phyloP scores from a whole-genome alignment of 1,140 invertebrate genomes.

The Cotesia glomerata region DNA sequence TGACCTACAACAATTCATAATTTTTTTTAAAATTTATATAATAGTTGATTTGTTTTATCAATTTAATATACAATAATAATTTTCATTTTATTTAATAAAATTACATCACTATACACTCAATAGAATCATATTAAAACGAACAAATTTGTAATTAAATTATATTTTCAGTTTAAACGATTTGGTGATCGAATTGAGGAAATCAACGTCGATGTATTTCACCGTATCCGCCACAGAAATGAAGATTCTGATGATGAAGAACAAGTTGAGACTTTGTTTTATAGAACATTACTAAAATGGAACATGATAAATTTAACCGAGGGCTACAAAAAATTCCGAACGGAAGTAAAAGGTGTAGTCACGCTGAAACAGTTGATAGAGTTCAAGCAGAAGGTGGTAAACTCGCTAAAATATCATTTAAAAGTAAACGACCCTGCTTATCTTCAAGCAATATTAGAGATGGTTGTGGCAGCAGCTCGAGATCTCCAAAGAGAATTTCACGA shows the following conservation, averaged over 20 bases:
- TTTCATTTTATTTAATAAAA: too few species aligned
- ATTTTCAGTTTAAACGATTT: slow-evolving; percentile 81
- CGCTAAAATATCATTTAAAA: slow-evolving; percentile 75
- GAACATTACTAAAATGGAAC: slow-evolving; percentile 86
- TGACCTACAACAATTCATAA: too few species aligned
- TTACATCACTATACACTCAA: too few species aligned
- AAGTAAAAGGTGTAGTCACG: slow-evolving; percentile 75
- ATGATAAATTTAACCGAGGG: slow-evolving; percentile 83
- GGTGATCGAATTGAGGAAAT: slow-evolving; percentile 82
- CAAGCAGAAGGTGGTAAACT: slow-evolving; percentile 77
- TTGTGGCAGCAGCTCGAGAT: slow-evolving; percentile 85
- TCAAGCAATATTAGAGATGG: slow-evolving; percentile 83
- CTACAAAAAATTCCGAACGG: slow-evolving; percentile 76
- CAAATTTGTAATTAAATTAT: background rate
- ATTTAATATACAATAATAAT: too few species aligned
- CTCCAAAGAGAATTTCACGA: slow-evolving; percentile 85
- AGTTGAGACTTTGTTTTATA: slow-evolving; percentile 76
- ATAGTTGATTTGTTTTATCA: too few species aligned
- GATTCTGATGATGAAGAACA: slow-evolving; percentile 66
- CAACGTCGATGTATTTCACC: slow-evolving; percentile 81
- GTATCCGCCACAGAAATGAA: slow-evolving; percentile 75
- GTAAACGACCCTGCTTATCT: slow-evolving; percentile 71
- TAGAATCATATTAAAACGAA: background rate
- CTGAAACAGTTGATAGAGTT: slow-evolving; percentile 80
- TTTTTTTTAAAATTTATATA: too few species aligned